Percentiles rank a stretch among this genome's conserved stretches.
phyloP scores from a whole-genome alignment of 23 tunicate genomes.

The Styela clava region DNA sequence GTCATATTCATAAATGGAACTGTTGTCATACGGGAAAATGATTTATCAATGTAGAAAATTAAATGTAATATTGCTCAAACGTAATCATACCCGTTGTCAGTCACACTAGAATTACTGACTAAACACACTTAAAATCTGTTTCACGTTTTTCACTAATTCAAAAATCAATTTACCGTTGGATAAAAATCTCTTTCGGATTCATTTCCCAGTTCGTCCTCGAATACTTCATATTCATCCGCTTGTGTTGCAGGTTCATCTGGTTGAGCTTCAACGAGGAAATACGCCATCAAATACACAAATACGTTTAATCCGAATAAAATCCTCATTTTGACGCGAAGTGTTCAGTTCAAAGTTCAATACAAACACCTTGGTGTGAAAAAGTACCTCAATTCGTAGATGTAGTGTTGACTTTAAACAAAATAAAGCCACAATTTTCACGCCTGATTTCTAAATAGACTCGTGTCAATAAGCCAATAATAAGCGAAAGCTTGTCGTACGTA shows the following conservation, averaged over 20 bases:
- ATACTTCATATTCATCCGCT: conserved; percentile 2
- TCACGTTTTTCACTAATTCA: too few relatives aligned
- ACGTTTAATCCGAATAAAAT: neutral
- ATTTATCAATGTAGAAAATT: too few relatives aligned
- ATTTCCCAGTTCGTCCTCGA: conserved; percentile 2
- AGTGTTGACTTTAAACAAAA: neutral
- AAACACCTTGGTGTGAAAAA: neutral
- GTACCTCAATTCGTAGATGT: neutral
- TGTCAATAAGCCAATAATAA: too few relatives aligned
- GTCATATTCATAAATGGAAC: too few relatives aligned
- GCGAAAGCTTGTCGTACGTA: too few relatives aligned
- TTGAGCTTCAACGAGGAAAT: neutral
- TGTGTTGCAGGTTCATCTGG: neutral
- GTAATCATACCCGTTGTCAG: too few relatives aligned
- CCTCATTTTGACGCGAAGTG: neutral
- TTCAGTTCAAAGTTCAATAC: neutral
- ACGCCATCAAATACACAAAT: neutral
- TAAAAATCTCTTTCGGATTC: conserved; percentile 12
- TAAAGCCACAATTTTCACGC: neutral
- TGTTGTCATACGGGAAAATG: too few relatives aligned
- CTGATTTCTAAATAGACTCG: neutral
- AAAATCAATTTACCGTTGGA: neutral
- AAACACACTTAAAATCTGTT: too few relatives aligned
- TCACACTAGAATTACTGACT: too few relatives aligned
- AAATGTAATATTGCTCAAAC: too few relatives aligned